phyloP scores from a whole-genome alignment of 2,113 vertebrate species.

The Pimephales promelas region DNA sequence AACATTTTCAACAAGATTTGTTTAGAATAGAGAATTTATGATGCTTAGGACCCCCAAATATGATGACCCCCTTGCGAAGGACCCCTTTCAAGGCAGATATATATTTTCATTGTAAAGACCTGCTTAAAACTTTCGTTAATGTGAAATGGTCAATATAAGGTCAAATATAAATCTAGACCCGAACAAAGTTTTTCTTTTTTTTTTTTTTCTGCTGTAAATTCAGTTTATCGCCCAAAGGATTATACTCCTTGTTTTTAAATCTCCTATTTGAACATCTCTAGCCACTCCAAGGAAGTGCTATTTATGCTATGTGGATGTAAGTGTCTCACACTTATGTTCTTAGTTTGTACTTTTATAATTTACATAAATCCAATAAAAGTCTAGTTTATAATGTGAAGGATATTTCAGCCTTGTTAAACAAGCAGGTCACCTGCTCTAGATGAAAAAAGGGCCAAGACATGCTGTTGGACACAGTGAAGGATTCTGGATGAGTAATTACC shows the following conservation, averaged over 20 bases:
- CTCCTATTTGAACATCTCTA: not conserved
- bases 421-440: not conserved
- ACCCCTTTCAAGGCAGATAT: not conserved
- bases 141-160: too few relatives aligned
- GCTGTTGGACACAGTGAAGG: not conserved
- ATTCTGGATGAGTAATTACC: conserved; percentile 44
- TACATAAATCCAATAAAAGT: not conserved
- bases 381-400: not conserved
- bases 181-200: not conserved
- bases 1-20: not conserved
- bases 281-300: not conserved
- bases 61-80: not conserved
- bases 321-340: not conserved
- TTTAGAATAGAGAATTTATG: not conserved
- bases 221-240: not conserved
- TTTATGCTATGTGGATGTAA: not conserved
- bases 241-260: not conserved
- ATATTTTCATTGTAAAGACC: not conserved
- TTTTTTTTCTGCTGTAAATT: not conserved
- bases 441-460: not conserved
- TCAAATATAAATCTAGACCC: not conserved
- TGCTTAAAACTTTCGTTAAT: not conserved
- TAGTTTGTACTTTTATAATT: not conserved
- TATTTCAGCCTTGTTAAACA: not conserved
- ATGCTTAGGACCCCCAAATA: not conserved